phyloP scores from a whole-genome alignment of 2,797 vertebrate species.

The Pteronotus mesoamericanus region DNA sequence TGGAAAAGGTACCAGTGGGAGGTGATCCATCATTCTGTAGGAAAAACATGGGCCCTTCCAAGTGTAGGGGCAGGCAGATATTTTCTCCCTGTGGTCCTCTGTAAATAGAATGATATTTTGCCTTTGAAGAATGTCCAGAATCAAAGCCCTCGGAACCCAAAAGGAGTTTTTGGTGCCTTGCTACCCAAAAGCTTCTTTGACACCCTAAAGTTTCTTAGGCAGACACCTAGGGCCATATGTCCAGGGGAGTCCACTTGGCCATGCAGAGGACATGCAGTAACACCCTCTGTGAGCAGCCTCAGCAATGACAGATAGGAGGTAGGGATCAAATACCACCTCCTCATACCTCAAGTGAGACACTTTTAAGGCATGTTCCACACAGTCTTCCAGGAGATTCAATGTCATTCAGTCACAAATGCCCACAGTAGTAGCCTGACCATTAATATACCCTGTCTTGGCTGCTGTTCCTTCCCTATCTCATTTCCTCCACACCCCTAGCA shows the following conservation, averaged over 20 bases:
- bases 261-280: fast-evolving
- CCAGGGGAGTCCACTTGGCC: not conserved
- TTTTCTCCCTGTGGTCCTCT: too few species aligned
- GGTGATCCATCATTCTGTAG: not conserved
- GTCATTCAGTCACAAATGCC: not conserved
- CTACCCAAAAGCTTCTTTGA: not conserved
- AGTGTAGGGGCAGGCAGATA: fast-evolving
- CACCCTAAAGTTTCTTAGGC: not conserved
- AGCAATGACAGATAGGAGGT: too few species aligned
- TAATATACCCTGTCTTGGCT: not conserved
- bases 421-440: not conserved
- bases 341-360: fast-evolving
- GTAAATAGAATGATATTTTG: not conserved
- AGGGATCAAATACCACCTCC: not conserved
- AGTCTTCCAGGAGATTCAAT: not conserved
- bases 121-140: not conserved
- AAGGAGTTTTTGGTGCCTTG: not conserved
- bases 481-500: too few species aligned
- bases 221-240: not conserved
- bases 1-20: fast-evolving
- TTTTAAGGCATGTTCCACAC: not conserved
- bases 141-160: not conserved
- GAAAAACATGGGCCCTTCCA: not conserved
- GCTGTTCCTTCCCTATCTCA: not conserved
- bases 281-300: not conserved